phyloP scores from a whole-genome alignment of 2,113 vertebrate species.

The Eurystomus gularis region DNA sequence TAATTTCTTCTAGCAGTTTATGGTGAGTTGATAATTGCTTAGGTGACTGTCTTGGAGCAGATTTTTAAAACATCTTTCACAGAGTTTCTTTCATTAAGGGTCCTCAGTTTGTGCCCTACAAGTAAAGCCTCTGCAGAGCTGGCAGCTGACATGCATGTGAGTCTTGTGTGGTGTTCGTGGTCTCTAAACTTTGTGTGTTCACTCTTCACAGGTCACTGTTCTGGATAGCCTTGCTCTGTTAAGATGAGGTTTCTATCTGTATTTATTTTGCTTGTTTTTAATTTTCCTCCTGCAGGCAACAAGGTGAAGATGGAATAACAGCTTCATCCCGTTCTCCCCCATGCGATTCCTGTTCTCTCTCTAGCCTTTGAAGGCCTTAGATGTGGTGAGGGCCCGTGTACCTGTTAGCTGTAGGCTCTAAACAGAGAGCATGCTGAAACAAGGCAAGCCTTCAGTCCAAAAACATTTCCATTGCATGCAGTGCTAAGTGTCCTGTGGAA shows the following conservation, averaged over 20 bases:
- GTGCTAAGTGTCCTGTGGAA: too few relatives aligned
- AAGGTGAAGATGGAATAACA: neutral
- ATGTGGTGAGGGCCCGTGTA: neutral
- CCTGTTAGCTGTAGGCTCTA: neutral
- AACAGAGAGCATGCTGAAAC: neutral
- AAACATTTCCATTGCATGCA: neutral
- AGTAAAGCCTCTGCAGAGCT: neutral
- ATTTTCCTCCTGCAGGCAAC: neutral
- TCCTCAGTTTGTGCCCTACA: neutral
- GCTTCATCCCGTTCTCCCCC: neutral
- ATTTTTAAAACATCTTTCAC: neutral
- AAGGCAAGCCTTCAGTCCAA: neutral
- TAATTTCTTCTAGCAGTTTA: neutral
- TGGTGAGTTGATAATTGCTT: neutral
- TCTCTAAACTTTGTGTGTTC: neutral
- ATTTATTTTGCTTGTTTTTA: neutral
- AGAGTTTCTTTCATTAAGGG: neutral
- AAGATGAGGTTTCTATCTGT: neutral
- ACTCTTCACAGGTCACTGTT: neutral
- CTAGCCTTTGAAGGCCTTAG: neutral
- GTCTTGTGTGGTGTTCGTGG: fast-evolving
- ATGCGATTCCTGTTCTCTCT: neutral
- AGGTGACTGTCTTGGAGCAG: neutral
- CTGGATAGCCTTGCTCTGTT: neutral
- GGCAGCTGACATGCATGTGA: neutral